Evolutionary conservation across 1,140 invertebrate genomes (phyloP).

Genomic region (Drosophila teissieri): DNA sequence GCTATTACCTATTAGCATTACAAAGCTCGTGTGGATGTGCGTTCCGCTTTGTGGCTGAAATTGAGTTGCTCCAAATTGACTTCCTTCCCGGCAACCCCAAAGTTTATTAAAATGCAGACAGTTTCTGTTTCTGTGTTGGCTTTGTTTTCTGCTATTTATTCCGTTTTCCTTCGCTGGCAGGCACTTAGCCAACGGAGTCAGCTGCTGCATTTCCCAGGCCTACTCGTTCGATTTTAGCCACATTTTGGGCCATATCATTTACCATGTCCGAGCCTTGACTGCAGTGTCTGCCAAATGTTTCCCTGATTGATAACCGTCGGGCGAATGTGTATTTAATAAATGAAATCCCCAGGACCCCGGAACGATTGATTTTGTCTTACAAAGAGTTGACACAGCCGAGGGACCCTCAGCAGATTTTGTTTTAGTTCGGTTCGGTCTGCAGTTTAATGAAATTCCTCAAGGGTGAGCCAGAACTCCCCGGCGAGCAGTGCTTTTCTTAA

Average conservation of each 20-base stretch:
- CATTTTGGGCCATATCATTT: slow-evolving; percentile 44
- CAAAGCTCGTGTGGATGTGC: slow-evolving; percentile 58
- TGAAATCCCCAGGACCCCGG: slow-evolving; percentile 39
- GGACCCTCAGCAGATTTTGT: slow-evolving; percentile 19
- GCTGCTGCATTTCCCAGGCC: slow-evolving; percentile 72
- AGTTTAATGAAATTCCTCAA: slow-evolving; percentile 36
- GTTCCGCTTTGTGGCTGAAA: slow-evolving; percentile 56
- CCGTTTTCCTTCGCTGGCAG: slow-evolving; percentile 28
- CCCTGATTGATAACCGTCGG: slow-evolving; percentile 70
- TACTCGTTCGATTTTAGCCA: slow-evolving; percentile 26
- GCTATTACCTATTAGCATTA: slow-evolving; percentile 74
- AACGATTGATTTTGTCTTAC: slow-evolving; percentile 51
- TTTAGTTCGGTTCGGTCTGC: slow-evolving; percentile 15
- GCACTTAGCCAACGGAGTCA: slow-evolving; percentile 51
- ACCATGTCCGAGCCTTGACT: slow-evolving; percentile 21
- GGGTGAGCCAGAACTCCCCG: slow-evolving; percentile 4
- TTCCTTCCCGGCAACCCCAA: slow-evolving; percentile 26
- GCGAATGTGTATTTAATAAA: slow-evolving; percentile 75
- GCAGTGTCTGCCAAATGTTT: slow-evolving; percentile 34
- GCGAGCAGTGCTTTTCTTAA: slow-evolving; percentile 38
- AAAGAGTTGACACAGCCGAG: slow-evolving; percentile 21
- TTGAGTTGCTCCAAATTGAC: slow-evolving; percentile 75
- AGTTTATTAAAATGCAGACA: slow-evolving; percentile 71
- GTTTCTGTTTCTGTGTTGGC: slow-evolving; percentile 53
- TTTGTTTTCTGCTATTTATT: slow-evolving; percentile 46